Conservation (phyloP, 2,797 vertebrate species). For the Anas bahamensis region DNA sequence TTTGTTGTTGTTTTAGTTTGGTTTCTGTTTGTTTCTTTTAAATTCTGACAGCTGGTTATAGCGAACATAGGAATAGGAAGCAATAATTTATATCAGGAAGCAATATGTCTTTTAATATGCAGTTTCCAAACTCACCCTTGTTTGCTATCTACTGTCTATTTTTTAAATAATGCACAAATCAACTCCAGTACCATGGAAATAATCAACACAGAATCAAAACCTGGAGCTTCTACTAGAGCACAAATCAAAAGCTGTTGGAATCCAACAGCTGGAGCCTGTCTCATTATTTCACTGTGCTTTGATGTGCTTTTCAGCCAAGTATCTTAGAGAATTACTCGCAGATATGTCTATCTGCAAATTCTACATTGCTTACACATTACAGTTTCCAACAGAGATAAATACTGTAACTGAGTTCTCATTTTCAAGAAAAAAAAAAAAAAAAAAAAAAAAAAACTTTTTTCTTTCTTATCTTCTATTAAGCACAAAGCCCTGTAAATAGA, state of each 20-base stretch:
- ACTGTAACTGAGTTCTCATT: slow-evolving; percentile 79
- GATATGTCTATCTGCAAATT: slow-evolving; percentile 81
- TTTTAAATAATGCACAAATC: slow-evolving; percentile 81
- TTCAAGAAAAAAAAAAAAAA: slow-evolving; percentile 71
- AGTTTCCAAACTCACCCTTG: slow-evolving; percentile 78
- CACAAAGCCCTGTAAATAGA: slow-evolving; percentile 74
- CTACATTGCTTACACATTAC: slow-evolving; percentile 77
- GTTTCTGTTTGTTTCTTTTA: not conserved
- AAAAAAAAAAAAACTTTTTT: slow-evolving; percentile 21
- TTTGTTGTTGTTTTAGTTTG: too few species aligned
- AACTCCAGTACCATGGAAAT: slow-evolving; percentile 81
- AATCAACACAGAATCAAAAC: slow-evolving; percentile 85
- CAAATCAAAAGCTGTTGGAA: slow-evolving; percentile 85
- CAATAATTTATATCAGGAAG: slow-evolving; percentile 27
- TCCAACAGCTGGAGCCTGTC: slow-evolving; percentile 83
- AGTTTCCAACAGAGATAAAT: slow-evolving; percentile 82
- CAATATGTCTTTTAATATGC: slow-evolving; percentile 62
- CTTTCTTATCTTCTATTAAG: slow-evolving; percentile 66
- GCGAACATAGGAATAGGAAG: not conserved
- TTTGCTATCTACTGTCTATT: slow-evolving; percentile 69
- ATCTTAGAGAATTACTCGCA: slow-evolving; percentile 81
- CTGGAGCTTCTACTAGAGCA: slow-evolving; percentile 78
- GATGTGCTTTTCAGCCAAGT: slow-evolving; percentile 84
- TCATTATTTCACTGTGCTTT: slow-evolving; percentile 83
- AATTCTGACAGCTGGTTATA: not conserved